Percentiles rank a stretch among this genome's conserved stretches.
Evolutionary conservation across 2,797 vertebrate genomes (phyloP).

Genomic region (Miichthys miiuy): DNA sequence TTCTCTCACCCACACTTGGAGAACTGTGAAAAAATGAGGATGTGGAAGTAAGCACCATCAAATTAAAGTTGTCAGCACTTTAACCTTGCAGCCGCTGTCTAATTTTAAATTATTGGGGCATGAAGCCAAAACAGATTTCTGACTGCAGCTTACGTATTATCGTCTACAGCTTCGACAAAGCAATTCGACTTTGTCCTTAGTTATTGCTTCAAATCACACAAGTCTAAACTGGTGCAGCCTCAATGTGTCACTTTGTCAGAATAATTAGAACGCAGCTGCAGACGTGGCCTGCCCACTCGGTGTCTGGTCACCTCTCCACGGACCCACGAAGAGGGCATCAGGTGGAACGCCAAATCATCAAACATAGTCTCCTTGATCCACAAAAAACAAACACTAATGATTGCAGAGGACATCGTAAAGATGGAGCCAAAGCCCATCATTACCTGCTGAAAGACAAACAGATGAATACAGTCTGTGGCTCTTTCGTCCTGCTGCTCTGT

Average conservation of each 20-base stretch:
- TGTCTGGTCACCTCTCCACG: constrained; percentile 25
- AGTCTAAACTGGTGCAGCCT: constrained; percentile 35
- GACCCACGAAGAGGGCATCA: constrained; percentile 32
- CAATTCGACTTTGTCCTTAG: constrained; percentile 20
- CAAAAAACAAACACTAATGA: constrained; percentile 11
- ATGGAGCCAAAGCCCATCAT: background rate
- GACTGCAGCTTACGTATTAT: background rate
- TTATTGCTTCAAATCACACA: constrained; percentile 9
- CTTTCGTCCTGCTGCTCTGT: constrained; percentile 1
- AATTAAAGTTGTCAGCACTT: constrained; percentile 10
- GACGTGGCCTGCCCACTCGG: constrained; percentile 26
- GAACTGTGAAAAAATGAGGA: background rate
- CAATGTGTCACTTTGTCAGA: constrained; percentile 54
- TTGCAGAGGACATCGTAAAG: constrained; percentile 19
- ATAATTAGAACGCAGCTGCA: constrained; percentile 49
- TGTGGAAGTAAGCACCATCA: background rate
- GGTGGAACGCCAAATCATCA: constrained; percentile 33
- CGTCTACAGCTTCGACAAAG: background rate
- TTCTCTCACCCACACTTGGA: background rate
- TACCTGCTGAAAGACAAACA: constrained; percentile 24
- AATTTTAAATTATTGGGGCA: background rate
- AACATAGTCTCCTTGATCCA: constrained; percentile 26
- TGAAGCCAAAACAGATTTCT: background rate
- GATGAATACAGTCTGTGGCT: background rate
- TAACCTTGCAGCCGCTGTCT: constrained; percentile 15